Base-by-base conservation (phyloP, 92 coral and sea anemone genomes). In the Micromussa lordhowensis region DNA sequence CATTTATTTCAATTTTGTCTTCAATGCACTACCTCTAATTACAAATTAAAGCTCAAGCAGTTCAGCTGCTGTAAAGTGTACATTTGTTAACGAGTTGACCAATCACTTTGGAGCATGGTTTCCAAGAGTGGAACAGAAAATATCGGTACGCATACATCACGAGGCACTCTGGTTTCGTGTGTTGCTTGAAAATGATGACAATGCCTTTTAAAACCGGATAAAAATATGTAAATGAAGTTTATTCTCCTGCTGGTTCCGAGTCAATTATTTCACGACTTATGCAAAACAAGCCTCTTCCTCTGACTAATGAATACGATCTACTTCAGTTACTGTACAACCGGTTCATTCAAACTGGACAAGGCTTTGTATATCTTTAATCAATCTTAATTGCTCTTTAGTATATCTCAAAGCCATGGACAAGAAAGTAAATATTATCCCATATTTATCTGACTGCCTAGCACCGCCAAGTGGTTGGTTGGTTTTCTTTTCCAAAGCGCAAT, bases 331-430 rank as follows among this genome's bases (percentile, higher is more conserved):
- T 64, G 36, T 38, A 64, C 58, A 40, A 68, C 48, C n/a, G 18
- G 57, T 68, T 35, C 18, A 63, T 81, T 81, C 86, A 48, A 26
- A 54, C 64, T 38, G 49, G 70, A 82, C 48, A 68, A 18, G 44
- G 86, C 86, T 82, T 82, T 70, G 76, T 69, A 82, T 48, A 44
- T 64, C 49, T 29, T 82, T 82, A 82, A 82, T 70, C 78, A 82
- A 82, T 82, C 78, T 68, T 68, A 82, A 82, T 68, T 82, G 29
- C 40, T 82, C 68, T 28, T 71, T 69, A 82, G 86, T 69, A 78
- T 70, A 68, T 71, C 51, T 82, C 77, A 82, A 83, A 83, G 68
- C 68, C 26, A 12, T 71, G 40, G 78, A 70, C 66, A 72, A 69
- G 78, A 72, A 70, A 71, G 53, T 32, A 83, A 70, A 83, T 83